Conservation (phyloP, 1,140 invertebrate genomes). For the Doryteuthis pealeii region DNA sequence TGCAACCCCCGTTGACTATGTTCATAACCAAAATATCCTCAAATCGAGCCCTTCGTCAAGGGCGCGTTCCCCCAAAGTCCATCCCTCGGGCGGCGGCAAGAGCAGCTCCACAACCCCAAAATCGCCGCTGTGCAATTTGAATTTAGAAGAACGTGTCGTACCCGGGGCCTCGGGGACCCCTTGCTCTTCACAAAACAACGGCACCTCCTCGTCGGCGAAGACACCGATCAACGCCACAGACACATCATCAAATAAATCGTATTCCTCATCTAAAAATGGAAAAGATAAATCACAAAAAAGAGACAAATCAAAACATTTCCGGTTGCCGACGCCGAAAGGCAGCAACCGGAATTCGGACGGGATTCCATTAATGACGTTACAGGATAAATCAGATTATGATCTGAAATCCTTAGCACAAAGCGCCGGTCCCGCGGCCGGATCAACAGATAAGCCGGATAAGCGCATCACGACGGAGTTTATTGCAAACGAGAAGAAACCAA, state of each 20-base stretch:
- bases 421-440: slow-evolving; percentile 28
- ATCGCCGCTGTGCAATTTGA: slow-evolving; percentile 1
- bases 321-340: slow-evolving; percentile 8
- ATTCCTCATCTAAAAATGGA: neutral
- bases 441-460: slow-evolving; percentile 24
- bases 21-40: slow-evolving; percentile 37
- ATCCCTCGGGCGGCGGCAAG: slow-evolving; percentile 30
- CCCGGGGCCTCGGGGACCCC: slow-evolving; percentile 19
- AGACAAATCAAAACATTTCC: slow-evolving; percentile 10
- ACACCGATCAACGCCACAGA: neutral
- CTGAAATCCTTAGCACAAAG: slow-evolving; percentile 10
- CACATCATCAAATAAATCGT: neutral
- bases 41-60: slow-evolving; percentile 41
- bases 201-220: neutral
- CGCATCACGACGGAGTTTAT: slow-evolving; percentile 48
- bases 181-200: slow-evolving; percentile 6
- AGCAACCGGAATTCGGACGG: neutral
- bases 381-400: slow-evolving; percentile 10
- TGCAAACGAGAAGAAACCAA: slow-evolving; percentile 26
- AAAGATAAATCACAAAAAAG: neutral
- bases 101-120: slow-evolving; percentile 27
- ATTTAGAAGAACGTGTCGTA: slow-evolving; percentile 8
- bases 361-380: slow-evolving; percentile 7
- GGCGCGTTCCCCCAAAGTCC: slow-evolving; percentile 44
- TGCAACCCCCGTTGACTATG: slow-evolving; percentile 24